Conservation (phyloP, 2,113 vertebrate species). For the Calonectris borealis region DNA sequence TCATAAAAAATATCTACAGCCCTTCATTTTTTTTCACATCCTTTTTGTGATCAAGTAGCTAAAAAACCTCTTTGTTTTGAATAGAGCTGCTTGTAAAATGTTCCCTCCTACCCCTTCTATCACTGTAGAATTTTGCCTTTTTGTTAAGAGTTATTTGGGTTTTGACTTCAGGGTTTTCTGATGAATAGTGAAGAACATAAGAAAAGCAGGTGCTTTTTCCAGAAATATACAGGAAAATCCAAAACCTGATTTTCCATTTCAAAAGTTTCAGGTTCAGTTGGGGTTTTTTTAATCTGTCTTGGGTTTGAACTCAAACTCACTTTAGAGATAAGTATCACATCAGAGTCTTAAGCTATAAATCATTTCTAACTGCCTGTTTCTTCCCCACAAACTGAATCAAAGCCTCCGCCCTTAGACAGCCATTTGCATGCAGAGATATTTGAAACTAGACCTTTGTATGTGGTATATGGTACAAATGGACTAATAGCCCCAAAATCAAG, state of each 20-base stretch:
- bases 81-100: background rate
- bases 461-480: background rate
- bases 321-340: background rate
- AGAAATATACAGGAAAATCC: background rate
- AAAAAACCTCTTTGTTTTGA: conserved; percentile 5
- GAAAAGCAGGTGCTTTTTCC: background rate
- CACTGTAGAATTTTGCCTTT: background rate
- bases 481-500: fast-evolving
- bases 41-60: background rate
- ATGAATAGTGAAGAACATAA: background rate
- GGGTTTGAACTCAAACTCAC: background rate
- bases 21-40: background rate
- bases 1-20: conserved; percentile 9
- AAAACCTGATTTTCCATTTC: background rate
- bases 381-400: background rate
- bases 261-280: background rate
- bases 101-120: background rate
- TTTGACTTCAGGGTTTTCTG: conserved; percentile 14
- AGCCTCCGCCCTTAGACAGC: background rate
- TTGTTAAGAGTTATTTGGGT: conserved; percentile 6
- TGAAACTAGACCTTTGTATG: background rate
- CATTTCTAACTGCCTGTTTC: background rate
- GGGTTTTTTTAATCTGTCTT: background rate
- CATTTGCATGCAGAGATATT: background rate
- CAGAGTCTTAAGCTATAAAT: background rate